Base-by-base conservation (phyloP, 2,888 invertebrate genomes). In the Oligia fasciuncula region DNA sequence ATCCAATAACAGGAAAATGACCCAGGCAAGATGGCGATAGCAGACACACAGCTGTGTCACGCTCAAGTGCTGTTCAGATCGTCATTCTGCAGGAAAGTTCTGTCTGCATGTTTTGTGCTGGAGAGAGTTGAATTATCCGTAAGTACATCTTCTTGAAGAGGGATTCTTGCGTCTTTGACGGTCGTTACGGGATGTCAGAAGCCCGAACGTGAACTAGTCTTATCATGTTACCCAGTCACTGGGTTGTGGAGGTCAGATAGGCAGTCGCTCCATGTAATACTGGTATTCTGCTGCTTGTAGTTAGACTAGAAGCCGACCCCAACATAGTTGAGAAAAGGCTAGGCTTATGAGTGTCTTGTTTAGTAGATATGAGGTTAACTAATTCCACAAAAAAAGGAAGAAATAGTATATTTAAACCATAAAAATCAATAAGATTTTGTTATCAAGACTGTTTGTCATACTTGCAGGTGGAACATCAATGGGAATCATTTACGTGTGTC, bases 381-480 rank as follows among this genome's bases (percentile, higher is more conserved):
- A 8, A 13, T 51, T 23, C 35, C 19, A 69, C 13, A 69, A 54
- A 40, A 35, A 49, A 9, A 29, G 4, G 0, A 51, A 51, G 29
- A 6, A 19, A 17, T 46, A 68, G 4, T 17, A n/a, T 43, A 8
- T n/a, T 8, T 17, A 6, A 67, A n/a, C 67, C 5, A 5, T 1
- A 23, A 8, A 3, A 4, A 3, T 14, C 17, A 40, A 17, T 4
- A n/a, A 43, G 11, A 11, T 57, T n/a, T 40, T 40, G 1, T 62
- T 6, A 62, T 71, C 6, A n/a, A 60, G 3, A n/a, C 19, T 43
- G 0, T 60, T n/a, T 17, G 9, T 17, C 40, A 6, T 60, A 40
- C 4, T 43, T 29, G 13, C 65, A 95, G 96, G 91, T 94, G 2
- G 96, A 97, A 79, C 96, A 96, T 72, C 95, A 95, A 84, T 96